A percentile compares a stretch with the other conserved stretches of the same genome.
Conservation (phyloP, 2,113 vertebrate species). For the Collichthys lucidus region DNA sequence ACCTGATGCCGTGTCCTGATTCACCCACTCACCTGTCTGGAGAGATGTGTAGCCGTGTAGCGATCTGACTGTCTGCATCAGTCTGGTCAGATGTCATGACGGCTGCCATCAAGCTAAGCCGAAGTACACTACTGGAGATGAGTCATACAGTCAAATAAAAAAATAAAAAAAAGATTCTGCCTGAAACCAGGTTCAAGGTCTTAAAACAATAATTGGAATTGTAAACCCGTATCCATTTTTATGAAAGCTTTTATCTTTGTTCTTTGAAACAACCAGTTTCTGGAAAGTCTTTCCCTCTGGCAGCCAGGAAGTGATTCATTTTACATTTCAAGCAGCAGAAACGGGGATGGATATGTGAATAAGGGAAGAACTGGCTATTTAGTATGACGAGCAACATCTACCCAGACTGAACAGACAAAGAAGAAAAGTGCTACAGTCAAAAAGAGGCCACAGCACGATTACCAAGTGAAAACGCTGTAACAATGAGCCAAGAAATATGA, state of each 20-base stretch:
- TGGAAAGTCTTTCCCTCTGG: not conserved
- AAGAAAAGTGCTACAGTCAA: not conserved
- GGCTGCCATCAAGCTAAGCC: not conserved
- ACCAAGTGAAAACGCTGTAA: not conserved
- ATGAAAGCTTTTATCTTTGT: not conserved
- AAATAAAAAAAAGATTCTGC: not conserved
- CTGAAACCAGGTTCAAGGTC: not conserved
- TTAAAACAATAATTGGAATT: too few species aligned
- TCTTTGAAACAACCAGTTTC: not conserved
- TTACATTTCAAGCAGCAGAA: slow-evolving; percentile 14
- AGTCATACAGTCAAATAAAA: slow-evolving; percentile 2
- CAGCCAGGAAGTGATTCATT: slow-evolving; percentile 6
- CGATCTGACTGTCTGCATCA: slow-evolving; percentile 3
- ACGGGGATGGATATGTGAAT: slow-evolving; percentile 24
- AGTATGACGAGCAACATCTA: slow-evolving; percentile 19
- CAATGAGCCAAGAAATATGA: not conserved
- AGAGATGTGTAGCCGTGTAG: slow-evolving; percentile 6
- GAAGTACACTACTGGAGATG: not conserved
- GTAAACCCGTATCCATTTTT: too few species aligned
- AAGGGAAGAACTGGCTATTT: not conserved
- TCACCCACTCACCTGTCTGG: slow-evolving; percentile 31
- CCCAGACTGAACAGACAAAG: not conserved
- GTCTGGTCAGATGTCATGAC: not conserved
- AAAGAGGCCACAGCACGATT: slow-evolving; percentile 7
- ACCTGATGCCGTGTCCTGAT: slow-evolving; percentile 53